phyloP scores from a whole-genome alignment of 2,113 vertebrate species.

The Scytalopus superciliaris region DNA sequence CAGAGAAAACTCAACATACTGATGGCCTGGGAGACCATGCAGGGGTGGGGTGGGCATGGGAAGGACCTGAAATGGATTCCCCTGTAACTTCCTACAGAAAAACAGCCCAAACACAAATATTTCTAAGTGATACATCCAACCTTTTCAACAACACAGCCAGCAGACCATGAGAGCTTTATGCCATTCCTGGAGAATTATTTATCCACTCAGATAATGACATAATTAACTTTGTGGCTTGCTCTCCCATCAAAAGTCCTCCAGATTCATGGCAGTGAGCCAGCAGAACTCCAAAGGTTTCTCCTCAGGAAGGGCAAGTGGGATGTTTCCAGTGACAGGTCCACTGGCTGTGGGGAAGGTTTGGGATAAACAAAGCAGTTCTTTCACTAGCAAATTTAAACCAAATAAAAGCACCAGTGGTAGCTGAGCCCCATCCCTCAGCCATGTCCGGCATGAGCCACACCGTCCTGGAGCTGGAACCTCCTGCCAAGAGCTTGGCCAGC shows the following conservation, averaged over 20 bases:
- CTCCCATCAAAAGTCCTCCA: neutral
- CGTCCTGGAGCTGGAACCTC: fast-evolving
- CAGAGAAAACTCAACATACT: neutral
- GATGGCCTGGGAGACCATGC: fast-evolving
- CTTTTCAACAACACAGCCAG: neutral
- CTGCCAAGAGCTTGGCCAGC: neutral
- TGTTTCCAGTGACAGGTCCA: neutral
- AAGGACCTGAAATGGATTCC: neutral
- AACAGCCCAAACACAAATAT: neutral
- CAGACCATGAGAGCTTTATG: neutral
- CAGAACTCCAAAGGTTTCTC: neutral
- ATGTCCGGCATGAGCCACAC: neutral
- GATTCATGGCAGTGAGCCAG: neutral
- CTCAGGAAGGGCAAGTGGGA: neutral
- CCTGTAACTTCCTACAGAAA: neutral
- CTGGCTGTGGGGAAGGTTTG: neutral
- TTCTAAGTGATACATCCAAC: neutral
- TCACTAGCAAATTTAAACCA: neutral
- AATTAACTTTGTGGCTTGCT: neutral
- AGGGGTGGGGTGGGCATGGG: no score
- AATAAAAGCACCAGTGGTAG: neutral
- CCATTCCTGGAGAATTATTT: neutral
- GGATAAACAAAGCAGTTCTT: neutral
- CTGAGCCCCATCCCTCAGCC: neutral
- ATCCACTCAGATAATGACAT: neutral